Conservation (phyloP, 2,888 invertebrate species). For the Corythucha ciliata region DNA sequence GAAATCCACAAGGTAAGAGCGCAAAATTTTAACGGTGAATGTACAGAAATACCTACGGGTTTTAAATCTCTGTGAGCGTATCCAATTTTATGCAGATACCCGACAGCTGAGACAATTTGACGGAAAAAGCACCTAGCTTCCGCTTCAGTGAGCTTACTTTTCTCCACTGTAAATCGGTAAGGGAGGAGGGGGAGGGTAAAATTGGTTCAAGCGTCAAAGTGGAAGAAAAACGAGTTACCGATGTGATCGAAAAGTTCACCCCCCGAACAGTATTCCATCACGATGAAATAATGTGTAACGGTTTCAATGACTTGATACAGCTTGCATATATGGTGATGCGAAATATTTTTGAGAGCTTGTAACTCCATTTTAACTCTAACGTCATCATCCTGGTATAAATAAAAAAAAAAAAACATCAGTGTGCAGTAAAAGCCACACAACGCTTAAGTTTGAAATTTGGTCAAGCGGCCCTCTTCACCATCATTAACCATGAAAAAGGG, state of each 20-base stretch:
- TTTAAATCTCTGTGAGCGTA: conserved; percentile 74
- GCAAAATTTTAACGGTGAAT: background rate
- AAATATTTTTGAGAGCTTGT: conserved; percentile 58
- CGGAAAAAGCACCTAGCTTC: conserved; percentile 68
- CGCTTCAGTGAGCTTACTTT: conserved; percentile 57
- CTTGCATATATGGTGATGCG: conserved; percentile 66
- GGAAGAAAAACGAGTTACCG: no score
- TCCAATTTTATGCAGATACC: conserved; percentile 63
- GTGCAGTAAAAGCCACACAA: no score
- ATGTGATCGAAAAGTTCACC: conserved; percentile 81
- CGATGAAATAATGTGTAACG: conserved; percentile 59
- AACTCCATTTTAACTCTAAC: conserved; percentile 63
- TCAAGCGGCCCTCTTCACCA: no score
- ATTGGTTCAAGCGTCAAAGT: no score
- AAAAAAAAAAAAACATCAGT: no score
- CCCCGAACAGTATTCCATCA: conserved; percentile 75
- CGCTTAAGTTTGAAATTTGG: no score
- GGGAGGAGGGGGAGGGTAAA: no score
- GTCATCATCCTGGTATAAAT: conserved; percentile 63
- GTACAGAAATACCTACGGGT: conserved; percentile 50
- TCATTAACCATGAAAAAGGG: no score
- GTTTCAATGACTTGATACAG: conserved; percentile 71
- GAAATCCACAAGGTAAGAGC: background rate
- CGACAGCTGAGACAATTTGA: conserved; percentile 68
- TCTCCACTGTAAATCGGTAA: conserved; percentile 53